A percentile compares a stretch with the other conserved stretches of the same genome.
These are phyloP conservation scores for Hydractinia symbiolongicarpus DNA, from an alignment of 30 jellyfish, hydroid and myxozoan genomes.

Conservation along the genomic window DNA sequence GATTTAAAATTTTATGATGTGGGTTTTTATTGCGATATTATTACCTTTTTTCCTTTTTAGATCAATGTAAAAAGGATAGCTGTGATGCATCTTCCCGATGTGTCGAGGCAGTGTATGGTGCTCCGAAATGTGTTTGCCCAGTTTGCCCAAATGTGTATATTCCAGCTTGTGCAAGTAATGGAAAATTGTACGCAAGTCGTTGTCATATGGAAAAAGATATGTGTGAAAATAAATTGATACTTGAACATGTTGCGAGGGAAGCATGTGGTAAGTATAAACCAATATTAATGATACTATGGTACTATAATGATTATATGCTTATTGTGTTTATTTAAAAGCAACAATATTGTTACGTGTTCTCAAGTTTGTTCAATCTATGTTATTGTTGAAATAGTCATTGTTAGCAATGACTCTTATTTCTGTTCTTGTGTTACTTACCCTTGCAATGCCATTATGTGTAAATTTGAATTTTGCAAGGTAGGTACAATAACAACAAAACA, in stretches of 20 bases:
- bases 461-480: too few relatives aligned
- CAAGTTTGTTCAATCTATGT: too few relatives aligned
- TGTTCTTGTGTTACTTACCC: too few relatives aligned
- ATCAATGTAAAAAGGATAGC: neutral
- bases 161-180: constrained; percentile 68
- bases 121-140: neutral
- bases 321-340: too few relatives aligned
- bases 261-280: constrained; percentile 52
- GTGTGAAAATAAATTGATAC: constrained; percentile 20
- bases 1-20: too few relatives aligned
- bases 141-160: neutral
- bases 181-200: constrained; percentile 34
- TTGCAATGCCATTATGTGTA: too few relatives aligned
- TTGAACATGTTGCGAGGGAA: constrained; percentile 17
- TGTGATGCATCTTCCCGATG: constrained; percentile 22
- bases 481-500: too few relatives aligned
- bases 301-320: neutral
- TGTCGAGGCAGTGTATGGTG: constrained; percentile 9
- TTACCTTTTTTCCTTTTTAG: neutral
- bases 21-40: too few relatives aligned
- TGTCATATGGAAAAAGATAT: constrained; percentile 42
- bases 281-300: neutral
- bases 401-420: too few relatives aligned
- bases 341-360: too few relatives aligned
- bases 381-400: too few relatives aligned